These are phyloP conservation scores for Macrophya alboannulata DNA, from an alignment of 2,888 invertebrate species.

Conservation along the genomic window DNA sequence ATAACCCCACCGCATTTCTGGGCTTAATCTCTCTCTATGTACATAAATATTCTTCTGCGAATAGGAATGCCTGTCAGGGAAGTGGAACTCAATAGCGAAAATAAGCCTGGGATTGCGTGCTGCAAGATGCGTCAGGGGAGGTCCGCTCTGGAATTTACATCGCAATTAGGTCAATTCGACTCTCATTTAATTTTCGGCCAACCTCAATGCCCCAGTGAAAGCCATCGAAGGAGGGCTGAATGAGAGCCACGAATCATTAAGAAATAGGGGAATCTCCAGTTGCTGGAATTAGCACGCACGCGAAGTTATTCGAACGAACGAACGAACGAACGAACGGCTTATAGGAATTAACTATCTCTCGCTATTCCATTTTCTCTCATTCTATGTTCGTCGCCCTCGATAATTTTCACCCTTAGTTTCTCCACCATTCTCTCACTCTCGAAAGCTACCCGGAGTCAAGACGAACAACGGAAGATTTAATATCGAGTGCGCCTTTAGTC, in stretches of 20 bases:
- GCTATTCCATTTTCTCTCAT: conserved; percentile 18
- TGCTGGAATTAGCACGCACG: conserved; percentile 48
- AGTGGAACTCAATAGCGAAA: conserved; percentile 25
- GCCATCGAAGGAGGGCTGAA: conserved; percentile 24
- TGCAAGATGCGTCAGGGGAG: conserved; percentile 50
- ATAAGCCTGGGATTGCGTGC: conserved; percentile 43
- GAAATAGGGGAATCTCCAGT: conserved; percentile 11
- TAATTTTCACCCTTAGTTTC: conserved; percentile 23
- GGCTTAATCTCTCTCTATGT: neutral
- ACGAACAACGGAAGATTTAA: conserved; percentile 50
- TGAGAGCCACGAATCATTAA: conserved; percentile 47
- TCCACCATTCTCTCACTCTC: conserved; percentile 9
- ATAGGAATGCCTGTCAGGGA: neutral
- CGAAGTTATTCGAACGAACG: conserved; percentile 40
- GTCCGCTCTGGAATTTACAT: conserved; percentile 33
- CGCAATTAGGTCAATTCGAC: conserved; percentile 49
- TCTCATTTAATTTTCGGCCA: conserved; percentile 40
- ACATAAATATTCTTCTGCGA: conserved; percentile 8
- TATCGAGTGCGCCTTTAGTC: conserved; percentile 54
- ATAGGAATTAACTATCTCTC: conserved; percentile 30
- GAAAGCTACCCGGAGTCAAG: neutral
- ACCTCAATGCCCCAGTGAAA: conserved; percentile 17
- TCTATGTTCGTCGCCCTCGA: conserved; percentile 40
- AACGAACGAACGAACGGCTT: neutral
- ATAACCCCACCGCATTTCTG: neutral